A percentile compares a stretch with the other conserved stretches of the same genome.
These are phyloP conservation scores for Equus quagga DNA, from an alignment of 2,113 vertebrate genomes.

Conservation along the genomic window DNA sequence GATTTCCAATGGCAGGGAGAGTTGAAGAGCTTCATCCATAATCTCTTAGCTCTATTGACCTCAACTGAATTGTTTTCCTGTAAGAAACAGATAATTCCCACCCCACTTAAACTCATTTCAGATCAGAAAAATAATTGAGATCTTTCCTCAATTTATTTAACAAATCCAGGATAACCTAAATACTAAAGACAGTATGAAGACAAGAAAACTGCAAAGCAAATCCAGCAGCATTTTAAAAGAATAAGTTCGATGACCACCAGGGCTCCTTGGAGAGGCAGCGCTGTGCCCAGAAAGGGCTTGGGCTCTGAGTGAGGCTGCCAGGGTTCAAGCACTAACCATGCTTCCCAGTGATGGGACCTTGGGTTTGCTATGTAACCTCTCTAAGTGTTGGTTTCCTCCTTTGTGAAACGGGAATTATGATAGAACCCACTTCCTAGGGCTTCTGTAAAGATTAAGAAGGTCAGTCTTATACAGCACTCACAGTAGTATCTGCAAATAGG, in stretches of 20 bases:
- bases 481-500: not conserved
- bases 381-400: not conserved
- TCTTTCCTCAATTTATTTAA: not conserved
- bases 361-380: not conserved
- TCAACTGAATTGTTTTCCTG: not conserved
- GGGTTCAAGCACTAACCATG: not conserved
- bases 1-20: not conserved
- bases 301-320: not conserved
- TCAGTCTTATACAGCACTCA: not conserved
- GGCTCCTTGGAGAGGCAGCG: not conserved
- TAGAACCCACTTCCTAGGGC: not conserved
- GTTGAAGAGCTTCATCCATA: not conserved
- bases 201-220: not conserved
- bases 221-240: not conserved
- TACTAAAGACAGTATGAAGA: not conserved
- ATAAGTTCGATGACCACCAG: not conserved
- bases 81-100: not conserved
- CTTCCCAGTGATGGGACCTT: not conserved
- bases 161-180: not conserved
- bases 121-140: not conserved
- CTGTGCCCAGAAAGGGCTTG: rapidly evolving
- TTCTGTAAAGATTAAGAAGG: not conserved
- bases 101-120: not conserved
- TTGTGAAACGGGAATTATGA: not conserved
- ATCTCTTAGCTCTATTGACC: not conserved